Evolutionary conservation across 2,888 invertebrate species (phyloP), one percentile per base, ranked within the genome.

Genomic region (Choristoneura rosaceana): DNA sequence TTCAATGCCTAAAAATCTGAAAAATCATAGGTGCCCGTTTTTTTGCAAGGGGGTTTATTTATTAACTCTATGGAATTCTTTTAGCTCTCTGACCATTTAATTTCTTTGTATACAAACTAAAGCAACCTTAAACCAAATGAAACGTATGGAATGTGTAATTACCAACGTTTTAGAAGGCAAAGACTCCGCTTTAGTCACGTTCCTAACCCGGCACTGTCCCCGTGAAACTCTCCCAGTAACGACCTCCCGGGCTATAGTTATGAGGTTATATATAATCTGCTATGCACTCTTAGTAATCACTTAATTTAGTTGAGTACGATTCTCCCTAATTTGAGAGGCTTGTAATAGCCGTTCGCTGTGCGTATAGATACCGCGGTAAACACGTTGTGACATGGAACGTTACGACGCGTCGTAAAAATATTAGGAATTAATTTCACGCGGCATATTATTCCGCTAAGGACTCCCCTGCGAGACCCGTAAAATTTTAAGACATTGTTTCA

Each of bases 201-300:
- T 43, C 61, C 55, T 47, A 41, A 38, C 50, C 58, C 67, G 68
- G 34, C 65, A 52, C 25, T 60, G 47, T 25, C 17, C 64, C 61
- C 33, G 64, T 33, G 64, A 64, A 33, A n/a, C 60, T 61, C 65
- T 52, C 25, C 55, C 71, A 34, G 66, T 71, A 63, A 71, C 58
- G 47, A 55, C 62, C 66, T 60, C 45, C 43, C 62, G 58, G 62
- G 62, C 41, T 63, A 71, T 63, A 71, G 71, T 67, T 63, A 71
- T 63, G 58, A 25, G 58, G 55, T 34, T 38, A 33, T 38, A 55
- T 62, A 71, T 71, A 68, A 71, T 67, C 61, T 62, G 67, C 47
- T 61, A 67, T 67, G 71, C 62, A 71, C 71, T 71, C 71, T 63
- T 71, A 25, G 34, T 71, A 71, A 71, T 71, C 67, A 71, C 71